phyloP scores from a whole-genome alignment of 2,113 vertebrate species.

The Cavia porcellus region DNA sequence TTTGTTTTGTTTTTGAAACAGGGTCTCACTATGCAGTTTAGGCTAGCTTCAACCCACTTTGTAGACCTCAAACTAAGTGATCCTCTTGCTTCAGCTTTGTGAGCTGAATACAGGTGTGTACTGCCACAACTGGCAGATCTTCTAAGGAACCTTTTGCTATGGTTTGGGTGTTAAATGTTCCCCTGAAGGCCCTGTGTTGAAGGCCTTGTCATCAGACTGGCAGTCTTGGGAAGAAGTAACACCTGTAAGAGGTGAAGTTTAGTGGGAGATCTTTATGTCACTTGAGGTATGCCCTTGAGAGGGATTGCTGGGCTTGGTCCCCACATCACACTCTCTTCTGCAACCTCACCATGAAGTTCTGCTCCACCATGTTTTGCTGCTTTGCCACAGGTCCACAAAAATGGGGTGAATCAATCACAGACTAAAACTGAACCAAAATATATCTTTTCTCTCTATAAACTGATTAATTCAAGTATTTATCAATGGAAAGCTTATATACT shows the following conservation, averaged over 20 bases:
- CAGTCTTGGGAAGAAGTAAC: neutral
- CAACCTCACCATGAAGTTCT: neutral
- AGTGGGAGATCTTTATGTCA: neutral
- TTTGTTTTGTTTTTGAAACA: neutral
- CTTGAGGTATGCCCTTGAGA: neutral
- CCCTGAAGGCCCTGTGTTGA: neutral
- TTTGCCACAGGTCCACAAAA: neutral
- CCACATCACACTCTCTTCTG: neutral
- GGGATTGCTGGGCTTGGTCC: neutral
- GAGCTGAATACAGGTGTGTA: neutral
- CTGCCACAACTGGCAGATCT: neutral
- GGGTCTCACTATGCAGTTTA: neutral
- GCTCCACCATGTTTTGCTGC: neutral
- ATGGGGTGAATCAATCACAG: neutral
- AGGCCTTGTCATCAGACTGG: neutral
- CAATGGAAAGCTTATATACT: neutral
- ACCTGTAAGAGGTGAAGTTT: neutral
- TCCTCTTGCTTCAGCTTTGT: neutral
- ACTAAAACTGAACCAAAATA: neutral
- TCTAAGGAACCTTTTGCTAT: neutral
- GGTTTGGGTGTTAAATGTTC: neutral
- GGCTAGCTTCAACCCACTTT: neutral
- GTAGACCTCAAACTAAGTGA: neutral
- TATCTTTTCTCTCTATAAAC: neutral
- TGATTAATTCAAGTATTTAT: neutral